These are phyloP conservation scores for Agrilus planipennis DNA, from an alignment of 1,140 invertebrate genomes.

Conservation along the genomic window DNA sequence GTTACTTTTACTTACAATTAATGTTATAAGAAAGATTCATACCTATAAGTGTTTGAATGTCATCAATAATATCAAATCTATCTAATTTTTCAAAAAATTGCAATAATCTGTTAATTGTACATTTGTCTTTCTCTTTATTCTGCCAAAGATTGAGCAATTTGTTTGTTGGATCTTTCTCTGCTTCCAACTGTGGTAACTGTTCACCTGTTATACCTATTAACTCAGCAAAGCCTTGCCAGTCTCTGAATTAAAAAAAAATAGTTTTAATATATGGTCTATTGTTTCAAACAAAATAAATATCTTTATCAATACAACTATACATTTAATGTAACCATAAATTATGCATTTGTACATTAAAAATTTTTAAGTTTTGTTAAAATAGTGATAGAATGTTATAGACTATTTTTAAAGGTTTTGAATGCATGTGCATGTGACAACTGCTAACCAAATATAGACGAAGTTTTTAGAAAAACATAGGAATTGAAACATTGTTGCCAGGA, in stretches of 20 bases:
- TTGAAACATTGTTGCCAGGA: too few species aligned
- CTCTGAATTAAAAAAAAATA: constrained; percentile 35
- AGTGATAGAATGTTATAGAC: too few species aligned
- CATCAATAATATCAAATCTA: constrained; percentile 53
- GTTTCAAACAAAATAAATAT: not conserved
- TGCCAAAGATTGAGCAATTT: constrained; percentile 41
- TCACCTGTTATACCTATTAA: constrained; percentile 38
- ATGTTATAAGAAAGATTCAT: constrained; percentile 18
- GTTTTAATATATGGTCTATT: not conserved
- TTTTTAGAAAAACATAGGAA: too few species aligned
- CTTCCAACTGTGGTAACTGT: constrained; percentile 34
- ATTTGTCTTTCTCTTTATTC: constrained; percentile 28
- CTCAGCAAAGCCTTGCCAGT: constrained; percentile 55
- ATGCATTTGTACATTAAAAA: too few species aligned
- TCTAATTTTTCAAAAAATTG: constrained; percentile 45
- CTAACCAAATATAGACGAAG: too few species aligned
- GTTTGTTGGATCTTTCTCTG: constrained; percentile 39
- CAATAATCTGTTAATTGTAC: constrained; percentile 40
- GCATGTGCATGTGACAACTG: too few species aligned
- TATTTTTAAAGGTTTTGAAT: too few species aligned
- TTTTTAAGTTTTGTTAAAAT: too few species aligned
- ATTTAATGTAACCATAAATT: too few species aligned
- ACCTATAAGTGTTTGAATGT: constrained; percentile 44
- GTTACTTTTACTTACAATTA: constrained; percentile 4
- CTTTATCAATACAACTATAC: too few species aligned